Evolutionary conservation across 1,140 invertebrate genomes (phyloP).

Genomic region (Trachelipus rathkii): DNA sequence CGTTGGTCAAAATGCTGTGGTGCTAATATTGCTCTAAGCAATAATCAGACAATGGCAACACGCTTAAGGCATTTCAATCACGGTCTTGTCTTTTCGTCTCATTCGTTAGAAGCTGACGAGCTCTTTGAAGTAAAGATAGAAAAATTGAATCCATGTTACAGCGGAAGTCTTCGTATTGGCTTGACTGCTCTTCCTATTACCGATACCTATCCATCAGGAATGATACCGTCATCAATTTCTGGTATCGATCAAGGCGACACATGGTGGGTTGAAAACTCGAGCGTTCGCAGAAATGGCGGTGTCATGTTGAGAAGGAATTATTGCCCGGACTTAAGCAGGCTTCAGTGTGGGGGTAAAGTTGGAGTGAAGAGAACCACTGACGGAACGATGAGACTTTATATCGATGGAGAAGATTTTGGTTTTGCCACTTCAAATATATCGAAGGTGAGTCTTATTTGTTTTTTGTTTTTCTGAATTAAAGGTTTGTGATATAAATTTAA

Average conservation of each 20-base stretch:
- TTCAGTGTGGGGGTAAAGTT: conserved; percentile 64
- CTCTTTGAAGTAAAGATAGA: conserved; percentile 88
- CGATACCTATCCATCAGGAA: conserved; percentile 57
- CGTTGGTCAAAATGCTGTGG: conserved; percentile 59
- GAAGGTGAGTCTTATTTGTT: neutral
- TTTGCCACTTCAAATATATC: conserved; percentile 65
- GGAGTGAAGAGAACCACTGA: conserved; percentile 55
- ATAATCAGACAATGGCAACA: conserved; percentile 63
- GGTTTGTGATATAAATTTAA: too few relatives aligned
- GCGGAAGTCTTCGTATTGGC: conserved; percentile 71
- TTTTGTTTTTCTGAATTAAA: too few relatives aligned
- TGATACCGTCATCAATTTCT: conserved; percentile 53
- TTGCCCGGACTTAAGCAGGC: conserved; percentile 71
- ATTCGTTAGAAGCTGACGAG: conserved; percentile 76
- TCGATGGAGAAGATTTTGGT: conserved; percentile 82
- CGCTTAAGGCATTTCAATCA: conserved; percentile 80
- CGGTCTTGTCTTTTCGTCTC: conserved; percentile 83
- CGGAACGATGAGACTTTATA: conserved; percentile 57
- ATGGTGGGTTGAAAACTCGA: conserved; percentile 57
- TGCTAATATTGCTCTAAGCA: conserved; percentile 65
- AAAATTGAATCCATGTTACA: conserved; percentile 58
- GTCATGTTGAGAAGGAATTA: conserved; percentile 54
- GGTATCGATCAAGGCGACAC: conserved; percentile 51
- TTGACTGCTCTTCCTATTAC: conserved; percentile 67
- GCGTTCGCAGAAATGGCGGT: conserved; percentile 61